Evolutionary conservation across 2,113 vertebrate genomes (phyloP), one percentile per base, ranked within the genome.

Genomic region (Thalassoma bifasciatum): DNA sequence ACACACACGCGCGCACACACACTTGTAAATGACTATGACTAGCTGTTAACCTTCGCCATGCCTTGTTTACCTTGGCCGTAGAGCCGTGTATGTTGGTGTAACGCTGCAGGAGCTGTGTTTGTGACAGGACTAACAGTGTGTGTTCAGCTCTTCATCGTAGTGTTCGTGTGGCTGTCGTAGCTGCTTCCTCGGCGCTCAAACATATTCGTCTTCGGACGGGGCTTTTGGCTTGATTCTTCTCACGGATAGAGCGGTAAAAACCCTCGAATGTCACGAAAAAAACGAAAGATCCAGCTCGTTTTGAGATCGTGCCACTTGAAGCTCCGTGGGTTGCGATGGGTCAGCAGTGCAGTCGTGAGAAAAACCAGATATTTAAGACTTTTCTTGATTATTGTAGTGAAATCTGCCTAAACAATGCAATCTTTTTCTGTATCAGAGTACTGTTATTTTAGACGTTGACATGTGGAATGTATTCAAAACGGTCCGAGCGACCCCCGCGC

Each of bases 341-440:
- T 24, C 68, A 38, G 70, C 64, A 17, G 65, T 66, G 67, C 75
- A 72, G 85, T 65, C 53, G 68, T 53, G 19, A 37, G 65, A 81
- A 54, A 30, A 24, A 50, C 46, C 21, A 66, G 37, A 85, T 64
- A 82, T 84, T 84, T 84, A 72, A 65, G 67, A 84, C 57, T n/a
- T 87, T 77, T 82, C 58, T 79, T 47, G 14, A 62, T 72, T 85
- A 64, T 86, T 49, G 81, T 91, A 87, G 91, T 91, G 79, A 81
- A 88, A 81, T 85, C 85, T 87, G 88, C 90, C 92, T 88, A 86
- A 87, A 85, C 92, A 92, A 91, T 91, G 92, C 92, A 92, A 91
- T 87, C 86, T 81, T 83, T 78, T 85, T 85, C 81, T 91, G 81
- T 91, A 91, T 92, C 89, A 76, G 80, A 93, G 92, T 91, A 92